Conservation (phyloP, 2,797 vertebrate species). For the Peromyscus nudipes region DNA sequence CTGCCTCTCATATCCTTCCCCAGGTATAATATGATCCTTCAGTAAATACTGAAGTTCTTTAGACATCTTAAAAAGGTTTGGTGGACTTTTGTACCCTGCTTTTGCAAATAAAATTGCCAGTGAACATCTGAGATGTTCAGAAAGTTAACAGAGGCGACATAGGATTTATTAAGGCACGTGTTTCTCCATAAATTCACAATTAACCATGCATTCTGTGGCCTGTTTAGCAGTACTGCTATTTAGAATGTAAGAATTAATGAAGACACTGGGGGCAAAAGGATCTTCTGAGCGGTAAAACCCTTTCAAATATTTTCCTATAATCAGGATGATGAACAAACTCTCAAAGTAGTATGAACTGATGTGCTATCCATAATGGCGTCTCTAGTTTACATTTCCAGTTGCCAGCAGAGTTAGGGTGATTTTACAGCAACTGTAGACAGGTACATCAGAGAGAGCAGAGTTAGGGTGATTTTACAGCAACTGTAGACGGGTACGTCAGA, state of each 20-base stretch:
- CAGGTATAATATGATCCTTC: background rate
- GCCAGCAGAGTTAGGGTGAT: background rate
- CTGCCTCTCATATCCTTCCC: background rate
- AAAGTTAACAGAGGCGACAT: background rate
- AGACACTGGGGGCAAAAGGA: background rate
- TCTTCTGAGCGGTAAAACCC: slow-evolving; percentile 3
- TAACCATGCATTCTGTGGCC: background rate
- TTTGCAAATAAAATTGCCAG: background rate
- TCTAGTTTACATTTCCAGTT: background rate
- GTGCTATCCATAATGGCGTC: background rate
- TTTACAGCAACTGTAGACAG: background rate
- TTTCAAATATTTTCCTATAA: background rate
- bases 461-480: background rate
- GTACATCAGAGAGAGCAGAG: background rate
- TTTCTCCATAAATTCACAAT: background rate
- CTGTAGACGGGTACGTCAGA: background rate
- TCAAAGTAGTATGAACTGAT: background rate
- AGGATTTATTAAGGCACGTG: background rate
- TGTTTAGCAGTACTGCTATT: background rate
- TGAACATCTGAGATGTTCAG: background rate
- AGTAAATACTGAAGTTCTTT: slow-evolving; percentile 29
- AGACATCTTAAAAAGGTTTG: background rate
- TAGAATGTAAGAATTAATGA: slow-evolving; percentile 5
- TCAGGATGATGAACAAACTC: background rate
- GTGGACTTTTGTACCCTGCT: background rate